Evolutionary conservation across 2,888 invertebrate species (phyloP), one percentile per base, ranked within the genome.

Genomic region (Hydrotaea diabolus): DNA sequence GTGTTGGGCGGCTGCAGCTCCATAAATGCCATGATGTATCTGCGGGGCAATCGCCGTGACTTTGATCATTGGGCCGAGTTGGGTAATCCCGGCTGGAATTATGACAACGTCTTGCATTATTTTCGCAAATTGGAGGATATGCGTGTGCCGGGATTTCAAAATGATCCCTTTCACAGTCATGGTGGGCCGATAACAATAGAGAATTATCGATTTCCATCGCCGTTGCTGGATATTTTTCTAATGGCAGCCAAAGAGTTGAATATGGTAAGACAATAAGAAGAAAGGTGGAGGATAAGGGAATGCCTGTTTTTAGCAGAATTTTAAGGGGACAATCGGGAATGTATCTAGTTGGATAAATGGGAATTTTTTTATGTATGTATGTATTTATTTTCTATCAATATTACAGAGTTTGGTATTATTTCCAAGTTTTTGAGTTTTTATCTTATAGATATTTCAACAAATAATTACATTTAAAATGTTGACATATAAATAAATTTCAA

Each of bases 11-110:
- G 98, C 0, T 95, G 95, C 15, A 97, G 97, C 88, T 96, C 96
- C 0, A 92, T 98, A 2, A 98, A 98, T 90, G 98, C 97, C 19
- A 98, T 98, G 98, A 93, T 97, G 81, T 98, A 98, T 89, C 93
- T 97, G 0, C 93, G 98, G 76, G 98, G 98, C 0, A 97, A 98
- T 90, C 94, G 94, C 73, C 93, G 93, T 2, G 98, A 98, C 90
- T 98, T 97, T 90, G 97, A 98, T 89, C 93, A 93, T n/a, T 98
- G 98, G 98, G 96, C 94, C 21, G 91, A 90, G 13, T 90, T 95
- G 89, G 98, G 98, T 0, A 95, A 94, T 85, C 83, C 88, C 0
- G 97, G 96, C 0, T 98, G 98, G 98, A 94, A 95, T 43, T 97
- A 95, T 89, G 93, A 94, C 0, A 95, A 95, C 73, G 93, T 97